These are phyloP conservation scores for Pipistrellus pygmaeus DNA, from an alignment of 2,797 vertebrate genomes.

Conservation along the genomic window DNA sequence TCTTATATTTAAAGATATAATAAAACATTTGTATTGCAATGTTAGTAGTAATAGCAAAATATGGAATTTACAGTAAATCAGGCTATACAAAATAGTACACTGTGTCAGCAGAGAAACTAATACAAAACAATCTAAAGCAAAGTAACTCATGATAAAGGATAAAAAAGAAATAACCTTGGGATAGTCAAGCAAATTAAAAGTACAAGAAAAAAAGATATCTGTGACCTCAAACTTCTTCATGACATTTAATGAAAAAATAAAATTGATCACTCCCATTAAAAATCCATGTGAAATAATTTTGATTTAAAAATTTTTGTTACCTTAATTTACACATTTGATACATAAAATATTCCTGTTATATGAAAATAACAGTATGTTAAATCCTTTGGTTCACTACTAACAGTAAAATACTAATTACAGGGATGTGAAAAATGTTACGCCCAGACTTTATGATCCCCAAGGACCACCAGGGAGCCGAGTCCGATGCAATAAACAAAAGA, in stretches of 20 bases:
- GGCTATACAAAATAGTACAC: neutral
- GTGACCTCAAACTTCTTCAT: neutral
- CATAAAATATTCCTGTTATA: neutral
- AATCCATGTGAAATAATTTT: conserved; percentile 32
- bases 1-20: neutral
- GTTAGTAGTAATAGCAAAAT: neutral
- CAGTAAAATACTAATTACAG: neutral
- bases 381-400: neutral
- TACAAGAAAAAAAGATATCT: neutral
- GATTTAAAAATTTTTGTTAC: neutral
- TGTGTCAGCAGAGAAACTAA: neutral
- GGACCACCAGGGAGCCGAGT: too few relatives aligned
- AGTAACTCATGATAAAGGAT: neutral
- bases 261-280: neutral
- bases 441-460: too few relatives aligned
- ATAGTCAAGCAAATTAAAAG: conserved; percentile 11
- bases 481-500: too few relatives aligned
- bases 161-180: neutral
- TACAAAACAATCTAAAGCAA: neutral
- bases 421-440: neutral
- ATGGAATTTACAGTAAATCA: neutral
- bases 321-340: conserved; percentile 10
- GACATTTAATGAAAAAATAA: neutral
- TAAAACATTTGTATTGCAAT: neutral
- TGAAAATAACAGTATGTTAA: conserved; percentile 40